Evolutionary conservation across 1,140 invertebrate genomes (phyloP).

Genomic region (Cyrtorhinus lividipennis): DNA sequence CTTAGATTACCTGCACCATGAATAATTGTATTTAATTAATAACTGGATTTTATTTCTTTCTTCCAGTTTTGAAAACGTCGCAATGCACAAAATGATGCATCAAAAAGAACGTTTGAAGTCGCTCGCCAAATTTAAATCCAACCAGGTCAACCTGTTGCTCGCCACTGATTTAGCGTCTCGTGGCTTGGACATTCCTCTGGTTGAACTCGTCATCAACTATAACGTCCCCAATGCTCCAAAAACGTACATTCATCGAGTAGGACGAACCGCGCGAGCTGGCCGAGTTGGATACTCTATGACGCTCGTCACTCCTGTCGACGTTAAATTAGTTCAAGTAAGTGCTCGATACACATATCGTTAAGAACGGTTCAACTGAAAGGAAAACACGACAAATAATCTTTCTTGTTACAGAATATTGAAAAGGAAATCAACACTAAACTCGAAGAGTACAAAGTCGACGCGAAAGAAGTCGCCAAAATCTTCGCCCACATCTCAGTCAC

Average conservation of each 20-base stretch:
- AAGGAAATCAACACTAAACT: conserved; percentile 68
- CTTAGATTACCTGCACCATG: no score
- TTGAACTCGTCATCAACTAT: conserved; percentile 89
- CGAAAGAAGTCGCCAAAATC: conserved; percentile 72
- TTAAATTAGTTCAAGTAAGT: conserved; percentile 51
- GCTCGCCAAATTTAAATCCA: conserved; percentile 73
- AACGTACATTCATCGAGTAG: conserved; percentile 94
- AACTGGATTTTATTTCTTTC: background rate
- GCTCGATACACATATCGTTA: no score
- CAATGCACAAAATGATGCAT: conserved; percentile 70
- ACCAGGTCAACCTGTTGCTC: conserved; percentile 70
- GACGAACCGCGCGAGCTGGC: conserved; percentile 87
- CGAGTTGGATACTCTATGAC: conserved; percentile 73
- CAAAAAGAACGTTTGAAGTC: conserved; percentile 66
- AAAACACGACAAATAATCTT: no score
- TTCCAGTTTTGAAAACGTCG: conserved; percentile 55
- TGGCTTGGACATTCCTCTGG: conserved; percentile 71
- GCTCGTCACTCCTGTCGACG: conserved; percentile 81
- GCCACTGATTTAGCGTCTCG: conserved; percentile 94
- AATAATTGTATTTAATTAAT: no score
- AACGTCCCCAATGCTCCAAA: conserved; percentile 76
- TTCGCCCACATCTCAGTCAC: conserved; percentile 83
- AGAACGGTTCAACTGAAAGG: no score
- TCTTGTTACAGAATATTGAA: conserved; percentile 68
- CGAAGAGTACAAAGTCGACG: conserved; percentile 67